phyloP scores from a whole-genome alignment of 2,888 invertebrate genomes.

The Tethea ocularis region DNA sequence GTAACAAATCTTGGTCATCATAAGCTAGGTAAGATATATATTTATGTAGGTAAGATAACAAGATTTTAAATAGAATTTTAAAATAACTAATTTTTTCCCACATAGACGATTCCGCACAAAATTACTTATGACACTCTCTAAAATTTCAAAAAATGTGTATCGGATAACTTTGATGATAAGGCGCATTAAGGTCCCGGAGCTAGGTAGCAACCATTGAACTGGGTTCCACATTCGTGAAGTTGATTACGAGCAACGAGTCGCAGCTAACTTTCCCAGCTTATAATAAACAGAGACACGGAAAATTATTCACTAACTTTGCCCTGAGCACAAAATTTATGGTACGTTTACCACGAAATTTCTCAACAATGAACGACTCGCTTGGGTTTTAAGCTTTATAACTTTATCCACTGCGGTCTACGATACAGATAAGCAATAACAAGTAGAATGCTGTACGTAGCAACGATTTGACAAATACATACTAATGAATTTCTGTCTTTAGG shows the following conservation, averaged over 20 bases:
- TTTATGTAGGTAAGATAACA: conserved; percentile 13
- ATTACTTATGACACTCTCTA: conserved; percentile 40
- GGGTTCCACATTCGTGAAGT: conserved; percentile 62
- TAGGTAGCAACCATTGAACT: conserved; percentile 52
- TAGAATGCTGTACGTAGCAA: conserved; percentile 22
- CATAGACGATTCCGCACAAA: conserved; percentile 34
- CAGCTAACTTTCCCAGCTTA: conserved; percentile 72
- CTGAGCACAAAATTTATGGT: conserved; percentile 78
- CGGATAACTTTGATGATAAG: conserved; percentile 59
- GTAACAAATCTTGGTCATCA: too few relatives aligned
- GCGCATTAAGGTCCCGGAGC: background rate
- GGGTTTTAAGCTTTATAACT: conserved; percentile 73
- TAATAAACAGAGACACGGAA: conserved; percentile 81
- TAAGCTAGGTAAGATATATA: too few relatives aligned
- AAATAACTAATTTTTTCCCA: conserved; percentile 36
- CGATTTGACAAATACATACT: conserved; percentile 15
- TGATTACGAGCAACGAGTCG: conserved; percentile 70
- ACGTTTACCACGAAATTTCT: conserved; percentile 78
- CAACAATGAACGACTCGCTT: conserved; percentile 77
- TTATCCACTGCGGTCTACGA: conserved; percentile 55
- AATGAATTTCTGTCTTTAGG: too few relatives aligned
- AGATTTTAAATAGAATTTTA: conserved; percentile 39
- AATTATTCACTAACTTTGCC: conserved; percentile 80
- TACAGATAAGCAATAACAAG: conserved; percentile 53
- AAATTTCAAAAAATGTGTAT: conserved; percentile 59